Percentiles rank a stretch among this genome's conserved stretches.
phyloP scores from a whole-genome alignment of 2,888 invertebrate genomes.

The Platynereis dumerilii region DNA sequence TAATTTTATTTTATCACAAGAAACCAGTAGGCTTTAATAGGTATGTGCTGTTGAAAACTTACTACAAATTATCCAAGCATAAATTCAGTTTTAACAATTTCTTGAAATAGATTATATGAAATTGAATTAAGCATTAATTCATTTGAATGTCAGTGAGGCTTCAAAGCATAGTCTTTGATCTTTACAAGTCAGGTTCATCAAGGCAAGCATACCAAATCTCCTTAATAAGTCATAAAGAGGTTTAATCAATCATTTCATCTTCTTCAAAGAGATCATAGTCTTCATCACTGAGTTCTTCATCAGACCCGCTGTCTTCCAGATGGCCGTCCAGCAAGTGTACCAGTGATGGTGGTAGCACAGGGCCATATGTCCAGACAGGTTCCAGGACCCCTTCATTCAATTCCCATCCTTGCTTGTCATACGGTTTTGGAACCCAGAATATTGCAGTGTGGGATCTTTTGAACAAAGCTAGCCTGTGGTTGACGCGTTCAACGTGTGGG shows the following conservation, averaged over 20 bases:
- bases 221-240: too few species aligned
- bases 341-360: constrained; percentile 17
- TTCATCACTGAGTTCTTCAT: background rate
- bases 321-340: constrained; percentile 17
- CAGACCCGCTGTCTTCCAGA: background rate
- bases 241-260: constrained; percentile 3
- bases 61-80: too few species aligned
- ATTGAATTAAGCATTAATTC: too few species aligned
- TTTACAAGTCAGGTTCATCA: too few species aligned
- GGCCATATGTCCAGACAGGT: constrained; percentile 11
- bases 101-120: too few species aligned
- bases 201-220: too few species aligned
- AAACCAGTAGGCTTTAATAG: too few species aligned
- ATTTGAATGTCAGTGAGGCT: too few species aligned
- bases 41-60: too few species aligned
- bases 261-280: background rate
- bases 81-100: too few species aligned
- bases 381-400: constrained; percentile 16
- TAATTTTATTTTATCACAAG: too few species aligned
- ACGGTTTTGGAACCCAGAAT: constrained; percentile 12
- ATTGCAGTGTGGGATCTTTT: constrained; percentile 9
- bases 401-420: constrained; percentile 9
- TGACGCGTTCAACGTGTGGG: constrained; percentile 22
- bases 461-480: constrained; percentile 19
- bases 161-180: too few species aligned